Evolutionary conservation across 2,797 vertebrate genomes (phyloP).

Genomic region (Heterohyrax brucei): DNA sequence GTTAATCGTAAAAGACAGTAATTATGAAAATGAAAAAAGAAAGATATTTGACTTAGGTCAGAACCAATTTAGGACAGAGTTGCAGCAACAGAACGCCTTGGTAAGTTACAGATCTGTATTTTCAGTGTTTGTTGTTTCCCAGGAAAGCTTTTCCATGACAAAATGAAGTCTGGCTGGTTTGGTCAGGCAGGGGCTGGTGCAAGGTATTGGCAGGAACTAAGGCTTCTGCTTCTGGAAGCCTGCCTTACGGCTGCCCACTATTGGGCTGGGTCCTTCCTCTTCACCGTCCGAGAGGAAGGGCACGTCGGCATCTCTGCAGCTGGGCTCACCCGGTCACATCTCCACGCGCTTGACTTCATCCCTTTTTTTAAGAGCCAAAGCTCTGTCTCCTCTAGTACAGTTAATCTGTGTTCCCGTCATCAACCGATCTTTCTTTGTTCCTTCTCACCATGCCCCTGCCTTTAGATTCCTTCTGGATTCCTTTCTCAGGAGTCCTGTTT

Average conservation of each 20-base stretch:
- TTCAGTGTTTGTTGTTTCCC: not conserved
- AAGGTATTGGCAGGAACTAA: not conserved
- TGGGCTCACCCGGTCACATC: not conserved
- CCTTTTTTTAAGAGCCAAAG: not conserved
- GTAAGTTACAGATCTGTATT: too few species aligned
- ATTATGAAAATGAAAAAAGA: not conserved
- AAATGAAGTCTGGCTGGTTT: not conserved
- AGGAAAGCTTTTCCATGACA: not conserved
- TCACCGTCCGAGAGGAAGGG: not conserved
- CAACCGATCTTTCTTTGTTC: slow-evolving; percentile 4
- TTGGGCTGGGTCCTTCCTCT: not conserved
- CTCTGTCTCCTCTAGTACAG: not conserved
- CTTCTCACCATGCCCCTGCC: slow-evolving; percentile 30
- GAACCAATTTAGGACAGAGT: too few species aligned
- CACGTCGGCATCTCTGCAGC: fast-evolving
- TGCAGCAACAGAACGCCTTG: too few species aligned
- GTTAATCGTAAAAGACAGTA: not conserved
- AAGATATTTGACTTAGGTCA: too few species aligned
- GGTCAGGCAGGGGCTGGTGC: not conserved
- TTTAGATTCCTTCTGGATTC: slow-evolving; percentile 64
- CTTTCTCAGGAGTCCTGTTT: slow-evolving; percentile 61
- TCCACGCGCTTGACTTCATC: not conserved
- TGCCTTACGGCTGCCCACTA: fast-evolving
- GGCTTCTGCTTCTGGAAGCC: not conserved
- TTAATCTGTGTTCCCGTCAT: slow-evolving; percentile 68